Conservation (phyloP, 2,797 vertebrate genomes). For the Takifugu rubripes region DNA sequence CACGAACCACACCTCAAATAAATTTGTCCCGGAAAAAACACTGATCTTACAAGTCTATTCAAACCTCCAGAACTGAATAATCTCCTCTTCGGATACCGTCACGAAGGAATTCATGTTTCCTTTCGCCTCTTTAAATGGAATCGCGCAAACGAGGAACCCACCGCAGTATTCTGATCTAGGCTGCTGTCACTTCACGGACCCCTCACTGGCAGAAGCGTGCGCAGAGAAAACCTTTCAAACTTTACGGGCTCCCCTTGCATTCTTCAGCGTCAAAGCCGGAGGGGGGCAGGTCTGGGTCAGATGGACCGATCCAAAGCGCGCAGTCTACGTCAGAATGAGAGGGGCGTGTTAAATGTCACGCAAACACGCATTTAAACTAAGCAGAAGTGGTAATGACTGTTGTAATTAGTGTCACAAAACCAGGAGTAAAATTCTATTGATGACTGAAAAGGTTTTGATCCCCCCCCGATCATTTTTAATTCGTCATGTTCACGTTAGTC, state of each 20-base stretch:
- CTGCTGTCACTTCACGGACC: slow-evolving; percentile 49
- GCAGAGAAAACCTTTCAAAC: slow-evolving; percentile 37
- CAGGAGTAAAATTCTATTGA: slow-evolving; percentile 17
- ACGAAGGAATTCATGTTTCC: slow-evolving; percentile 38
- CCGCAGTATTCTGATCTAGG: slow-evolving; percentile 56
- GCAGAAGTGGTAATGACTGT: neutral
- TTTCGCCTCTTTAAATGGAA: slow-evolving; percentile 61
- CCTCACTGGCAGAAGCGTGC: slow-evolving; percentile 32
- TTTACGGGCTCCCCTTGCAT: slow-evolving; percentile 32
- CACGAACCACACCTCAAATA: slow-evolving; percentile 16
- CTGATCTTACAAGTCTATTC: slow-evolving; percentile 20
- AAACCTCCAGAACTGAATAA: slow-evolving; percentile 43
- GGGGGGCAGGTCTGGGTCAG: slow-evolving; percentile 8
- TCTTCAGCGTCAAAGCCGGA: slow-evolving; percentile 30
- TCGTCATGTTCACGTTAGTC: no score
- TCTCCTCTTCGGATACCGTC: slow-evolving; percentile 37
- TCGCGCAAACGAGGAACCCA: slow-evolving; percentile 50
- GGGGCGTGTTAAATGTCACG: slow-evolving; percentile 43
- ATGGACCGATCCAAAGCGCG: slow-evolving; percentile 27
- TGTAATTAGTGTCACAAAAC: slow-evolving; percentile 3
- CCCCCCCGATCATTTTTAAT: no score
- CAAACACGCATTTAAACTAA: slow-evolving; percentile 28
- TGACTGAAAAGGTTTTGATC: neutral
- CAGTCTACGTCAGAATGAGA: slow-evolving; percentile 34
- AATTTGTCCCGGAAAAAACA: slow-evolving; percentile 13